Evolutionary conservation across 64 coral and sea anemone genomes (phyloP).

Genomic region (Montipora capricornis): DNA sequence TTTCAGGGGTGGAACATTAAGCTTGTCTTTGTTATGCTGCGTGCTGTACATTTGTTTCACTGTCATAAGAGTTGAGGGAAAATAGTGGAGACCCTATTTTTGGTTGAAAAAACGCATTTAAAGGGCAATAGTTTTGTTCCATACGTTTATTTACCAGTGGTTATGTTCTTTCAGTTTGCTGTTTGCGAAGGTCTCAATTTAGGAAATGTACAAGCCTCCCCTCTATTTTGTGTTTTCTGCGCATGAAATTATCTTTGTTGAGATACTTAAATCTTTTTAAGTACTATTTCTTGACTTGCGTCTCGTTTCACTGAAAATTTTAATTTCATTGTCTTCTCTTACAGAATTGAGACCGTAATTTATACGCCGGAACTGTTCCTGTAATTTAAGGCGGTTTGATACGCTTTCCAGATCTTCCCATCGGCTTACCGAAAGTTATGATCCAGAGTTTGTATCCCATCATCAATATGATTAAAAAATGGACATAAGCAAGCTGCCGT

Average conservation of each 20-base stretch:
- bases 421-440: slow-evolving; percentile 12
- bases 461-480: slow-evolving; percentile 30
- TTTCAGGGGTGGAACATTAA: not conserved
- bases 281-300: not conserved
- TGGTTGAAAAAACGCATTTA: not conserved
- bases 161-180: slow-evolving; percentile 7
- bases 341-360: slow-evolving; percentile 47
- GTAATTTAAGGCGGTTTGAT: slow-evolving; percentile 15
- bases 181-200: not conserved
- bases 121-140: not conserved
- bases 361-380: slow-evolving; percentile 7
- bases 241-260: not conserved
- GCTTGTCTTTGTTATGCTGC: not conserved
- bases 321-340: not conserved
- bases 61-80: not conserved
- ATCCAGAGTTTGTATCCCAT: not conserved
- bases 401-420: not conserved
- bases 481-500: slow-evolving; percentile 38
- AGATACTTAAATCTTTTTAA: not conserved
- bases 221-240: not conserved
- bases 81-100: not conserved
- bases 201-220: not conserved
- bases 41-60: not conserved
- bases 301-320: not conserved
- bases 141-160: slow-evolving; percentile 1